Conservation (phyloP, 2,797 vertebrate species). For the Coluber constrictor region DNA sequence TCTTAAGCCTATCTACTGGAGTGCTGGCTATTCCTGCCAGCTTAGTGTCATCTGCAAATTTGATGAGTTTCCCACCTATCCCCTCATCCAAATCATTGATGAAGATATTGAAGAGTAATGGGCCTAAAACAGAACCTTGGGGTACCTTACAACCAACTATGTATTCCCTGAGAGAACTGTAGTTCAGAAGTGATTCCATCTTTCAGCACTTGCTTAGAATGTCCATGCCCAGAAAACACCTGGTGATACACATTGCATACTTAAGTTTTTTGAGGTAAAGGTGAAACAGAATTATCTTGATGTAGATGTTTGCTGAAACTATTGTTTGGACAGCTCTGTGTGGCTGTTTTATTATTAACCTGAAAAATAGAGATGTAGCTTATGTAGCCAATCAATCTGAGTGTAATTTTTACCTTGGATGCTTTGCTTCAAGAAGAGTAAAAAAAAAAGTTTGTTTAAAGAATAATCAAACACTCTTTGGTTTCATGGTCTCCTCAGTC, state of each 20-base stretch:
- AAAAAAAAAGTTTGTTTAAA: neutral
- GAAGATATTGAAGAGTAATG: neutral
- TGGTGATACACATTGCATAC: neutral
- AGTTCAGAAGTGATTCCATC: neutral
- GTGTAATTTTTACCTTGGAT: neutral
- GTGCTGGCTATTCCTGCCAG: too few relatives aligned
- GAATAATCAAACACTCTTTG: neutral
- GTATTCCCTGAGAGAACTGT: neutral
- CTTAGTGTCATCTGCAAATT: neutral
- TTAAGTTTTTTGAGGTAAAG: slow-evolving; percentile 1
- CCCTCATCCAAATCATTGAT: too few relatives aligned
- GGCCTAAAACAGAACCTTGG: neutral
- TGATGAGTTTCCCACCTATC: neutral
- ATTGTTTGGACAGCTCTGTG: neutral
- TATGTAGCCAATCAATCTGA: neutral
- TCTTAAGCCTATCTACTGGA: neutral
- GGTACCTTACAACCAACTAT: neutral
- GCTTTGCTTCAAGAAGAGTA: neutral
- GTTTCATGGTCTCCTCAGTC: neutral
- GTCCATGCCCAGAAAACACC: neutral
- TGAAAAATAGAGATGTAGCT: neutral
- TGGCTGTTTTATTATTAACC: neutral
- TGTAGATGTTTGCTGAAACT: neutral
- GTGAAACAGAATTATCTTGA: neutral
- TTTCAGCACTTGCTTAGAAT: neutral